Conservation (phyloP, 2,113 vertebrate genomes). For the Lutjanus erythropterus region DNA sequence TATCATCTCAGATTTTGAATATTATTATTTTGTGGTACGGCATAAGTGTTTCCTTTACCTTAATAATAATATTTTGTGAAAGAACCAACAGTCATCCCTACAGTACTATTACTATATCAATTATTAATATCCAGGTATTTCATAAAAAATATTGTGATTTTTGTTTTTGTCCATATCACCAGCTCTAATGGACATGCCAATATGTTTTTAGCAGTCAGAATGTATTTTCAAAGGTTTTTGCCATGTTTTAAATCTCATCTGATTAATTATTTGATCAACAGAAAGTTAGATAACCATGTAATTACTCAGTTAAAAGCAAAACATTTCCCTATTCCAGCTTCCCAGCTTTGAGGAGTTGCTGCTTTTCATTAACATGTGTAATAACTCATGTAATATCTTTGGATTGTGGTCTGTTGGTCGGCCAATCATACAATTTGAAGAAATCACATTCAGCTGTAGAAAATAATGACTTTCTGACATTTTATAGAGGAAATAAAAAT, state of each 20-base stretch:
- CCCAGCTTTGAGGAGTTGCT: background rate
- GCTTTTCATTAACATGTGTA: background rate
- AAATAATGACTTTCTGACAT: background rate
- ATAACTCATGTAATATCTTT: background rate
- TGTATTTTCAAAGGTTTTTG: background rate
- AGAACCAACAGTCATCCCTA: no score
- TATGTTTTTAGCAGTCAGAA: background rate
- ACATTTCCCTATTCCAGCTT: background rate
- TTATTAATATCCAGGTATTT: no score
- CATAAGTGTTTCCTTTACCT: no score
- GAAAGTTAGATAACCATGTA: background rate
- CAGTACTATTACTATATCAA: no score
- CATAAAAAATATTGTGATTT: no score
- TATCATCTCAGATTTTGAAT: background rate
- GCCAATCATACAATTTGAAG: background rate
- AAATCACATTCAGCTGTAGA: background rate
- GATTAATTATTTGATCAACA: background rate
- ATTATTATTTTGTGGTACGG: background rate
- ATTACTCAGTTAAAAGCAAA: background rate
- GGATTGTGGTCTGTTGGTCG: background rate
- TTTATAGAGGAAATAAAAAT: background rate
- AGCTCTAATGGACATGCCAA: no score
- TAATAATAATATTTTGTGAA: no score
- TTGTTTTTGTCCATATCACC: no score
- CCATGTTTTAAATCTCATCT: background rate